phyloP scores from a whole-genome alignment of 2,113 vertebrate species.

The Scopus umbretta region DNA sequence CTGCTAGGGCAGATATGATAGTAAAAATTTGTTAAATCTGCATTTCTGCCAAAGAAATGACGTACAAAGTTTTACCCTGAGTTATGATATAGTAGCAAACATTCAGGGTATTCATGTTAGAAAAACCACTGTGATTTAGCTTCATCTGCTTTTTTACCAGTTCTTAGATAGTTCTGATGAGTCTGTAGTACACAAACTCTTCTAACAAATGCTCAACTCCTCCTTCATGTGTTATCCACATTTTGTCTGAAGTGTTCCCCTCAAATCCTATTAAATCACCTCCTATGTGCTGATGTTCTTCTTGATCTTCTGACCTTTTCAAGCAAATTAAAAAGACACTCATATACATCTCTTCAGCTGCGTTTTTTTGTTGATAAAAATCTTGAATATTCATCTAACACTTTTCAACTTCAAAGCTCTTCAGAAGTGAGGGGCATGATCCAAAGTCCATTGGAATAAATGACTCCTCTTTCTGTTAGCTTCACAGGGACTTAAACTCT shows the following conservation, averaged over 20 bases:
- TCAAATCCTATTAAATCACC: slow-evolving; percentile 22
- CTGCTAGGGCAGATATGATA: neutral
- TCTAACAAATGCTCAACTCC: neutral
- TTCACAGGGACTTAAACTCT: neutral
- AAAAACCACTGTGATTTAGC: neutral
- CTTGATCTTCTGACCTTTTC: slow-evolving; percentile 36
- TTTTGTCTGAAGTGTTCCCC: neutral
- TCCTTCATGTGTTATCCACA: neutral
- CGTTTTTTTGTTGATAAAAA: slow-evolving; percentile 1
- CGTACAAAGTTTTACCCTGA: neutral
- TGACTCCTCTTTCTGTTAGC: neutral
- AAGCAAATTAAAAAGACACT: slow-evolving; percentile 2
- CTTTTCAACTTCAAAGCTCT: slow-evolving; percentile 32
- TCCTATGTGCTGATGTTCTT: neutral
- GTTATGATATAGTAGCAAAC: neutral
- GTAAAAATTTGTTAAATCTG: neutral
- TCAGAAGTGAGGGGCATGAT: neutral
- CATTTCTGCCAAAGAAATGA: neutral
- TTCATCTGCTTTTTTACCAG: neutral
- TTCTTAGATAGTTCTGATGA: neutral
- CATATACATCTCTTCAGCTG: neutral
- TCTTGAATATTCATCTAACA: slow-evolving; percentile 11
- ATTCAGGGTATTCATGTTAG: neutral
- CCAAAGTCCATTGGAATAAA: neutral
- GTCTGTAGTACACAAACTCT: neutral